These are phyloP conservation scores for Varecia variegata DNA, from an alignment of 2,797 vertebrate species.

Conservation along the genomic window DNA sequence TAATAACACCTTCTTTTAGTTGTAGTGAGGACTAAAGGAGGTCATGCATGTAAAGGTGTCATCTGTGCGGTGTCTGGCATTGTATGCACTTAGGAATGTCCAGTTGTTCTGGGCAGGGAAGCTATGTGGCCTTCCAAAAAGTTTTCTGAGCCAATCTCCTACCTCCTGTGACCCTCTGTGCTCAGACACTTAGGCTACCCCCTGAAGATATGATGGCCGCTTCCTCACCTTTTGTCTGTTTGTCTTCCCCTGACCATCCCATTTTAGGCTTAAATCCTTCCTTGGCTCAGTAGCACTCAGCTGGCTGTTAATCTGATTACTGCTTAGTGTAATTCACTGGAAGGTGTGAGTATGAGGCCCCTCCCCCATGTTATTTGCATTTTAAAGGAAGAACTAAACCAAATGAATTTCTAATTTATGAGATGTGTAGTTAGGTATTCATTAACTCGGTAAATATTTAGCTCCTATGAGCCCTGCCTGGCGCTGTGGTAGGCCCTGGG, in stretches of 20 bases:
- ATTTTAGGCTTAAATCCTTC: background rate
- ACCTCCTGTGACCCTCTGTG: background rate
- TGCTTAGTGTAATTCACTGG: background rate
- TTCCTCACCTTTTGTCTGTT: background rate
- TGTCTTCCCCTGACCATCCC: background rate
- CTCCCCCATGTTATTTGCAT: background rate
- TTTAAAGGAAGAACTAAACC: constrained; percentile 14
- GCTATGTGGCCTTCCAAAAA: background rate
- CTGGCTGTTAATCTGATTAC: background rate
- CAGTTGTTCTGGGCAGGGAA: background rate
- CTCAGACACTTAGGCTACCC: no score
- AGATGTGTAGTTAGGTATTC: constrained; percentile 4
- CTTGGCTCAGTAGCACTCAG: background rate
- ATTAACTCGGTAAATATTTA: constrained; percentile 13
- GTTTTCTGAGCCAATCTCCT: background rate
- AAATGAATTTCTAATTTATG: constrained; percentile 10
- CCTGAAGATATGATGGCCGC: background rate
- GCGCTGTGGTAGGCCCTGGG: background rate
- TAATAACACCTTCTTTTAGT: background rate
- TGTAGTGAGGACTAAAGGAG: background rate
- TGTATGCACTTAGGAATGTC: background rate
- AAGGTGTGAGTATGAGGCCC: background rate
- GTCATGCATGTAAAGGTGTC: background rate
- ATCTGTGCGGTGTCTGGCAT: rapidly evolving
- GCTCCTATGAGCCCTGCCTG: background rate